Base-by-base conservation (phyloP, 2,797 vertebrate genomes). In the Cirrhinus molitorella region DNA sequence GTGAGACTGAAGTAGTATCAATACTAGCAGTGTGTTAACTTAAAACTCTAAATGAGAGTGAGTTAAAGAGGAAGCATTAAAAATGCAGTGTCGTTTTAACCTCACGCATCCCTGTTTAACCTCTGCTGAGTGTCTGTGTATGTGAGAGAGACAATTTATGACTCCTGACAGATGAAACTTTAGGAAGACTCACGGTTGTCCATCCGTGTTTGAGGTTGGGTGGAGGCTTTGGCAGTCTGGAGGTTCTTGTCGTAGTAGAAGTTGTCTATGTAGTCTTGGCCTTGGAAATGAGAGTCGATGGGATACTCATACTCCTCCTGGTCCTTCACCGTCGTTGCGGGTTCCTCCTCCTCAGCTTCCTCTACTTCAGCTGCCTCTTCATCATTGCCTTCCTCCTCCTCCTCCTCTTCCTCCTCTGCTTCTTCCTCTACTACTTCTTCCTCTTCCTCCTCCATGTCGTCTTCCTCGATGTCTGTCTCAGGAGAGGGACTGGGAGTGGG, bases 241-340 rank as follows among this genome's bases (percentile, higher is more conserved):
- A 80, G 79, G 87, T 84, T 92, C 85, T 93, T 94, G 73, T 94
- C 91, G 1, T 93, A 92, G 91, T 94, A 93, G 86, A 91, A 92
- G 57, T 93, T 92, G 85, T 96, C 94, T 90, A 92, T 83, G 80
- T 95, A 94, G 87, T 95, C 94, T 1, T 93, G 88, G 16, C 92
- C 91, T 91, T 94, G 95, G 87, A 94, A 94, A 34, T 93, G 91
- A 0, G 94, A 93, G 90, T 95, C 95, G 37, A 94, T 93, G 8
- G 94, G 88, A 87, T 95, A 95, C 78, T 95, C 94, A 34, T 95
- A 93, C 88, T 96, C 92, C 86, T 96, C 94, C 5, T 90, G 88
- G 47, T 94, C 93, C 51, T 90, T 89, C 59, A 91, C 93, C 19
- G 85, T 91, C 1, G 85, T 89, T 37, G 88, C 85, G 1, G 84